Base-by-base conservation (phyloP, 2,797 vertebrate species). In the Acipenser oxyrinchus region DNA sequence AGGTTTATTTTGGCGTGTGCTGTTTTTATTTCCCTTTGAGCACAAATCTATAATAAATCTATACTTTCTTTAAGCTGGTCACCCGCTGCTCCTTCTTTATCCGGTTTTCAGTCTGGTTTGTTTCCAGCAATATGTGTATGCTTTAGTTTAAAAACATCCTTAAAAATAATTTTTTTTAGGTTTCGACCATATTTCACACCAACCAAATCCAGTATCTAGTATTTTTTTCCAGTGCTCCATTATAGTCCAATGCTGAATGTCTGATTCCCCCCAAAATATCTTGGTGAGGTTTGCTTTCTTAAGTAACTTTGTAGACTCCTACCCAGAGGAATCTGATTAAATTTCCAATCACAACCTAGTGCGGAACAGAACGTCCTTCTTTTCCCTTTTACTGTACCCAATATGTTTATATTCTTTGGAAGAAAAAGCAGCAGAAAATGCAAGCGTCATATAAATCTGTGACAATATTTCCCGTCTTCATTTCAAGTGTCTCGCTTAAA, bases 331-430 rank as follows among this genome's bases (percentile, higher is more conserved):
- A 88, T 88, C 91, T 91, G 91, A 95, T 95, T 95, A 90, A 87
- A 89, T 95, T 95, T 93, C 92, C 90, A 89, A 89, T 93, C 95
- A 95, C 93, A 96, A 87, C 85, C 88, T 92, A 90, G 93, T 95
- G 93, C 93, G 92, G 91, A 91, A 91, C 80, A 79, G 88, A 83
- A 84, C 84, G 84, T 81, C 82, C 83, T 75, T 77, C 74, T 80
- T 76, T 76, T 67, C 71, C 11, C 74, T 67, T 74, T 66, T 72
- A 68, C 50, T 23, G 48, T 13, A 12, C 48, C 6, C 11, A 55
- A 55, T 65, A 49, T 10, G 18, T 61, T 60, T 37, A 60, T 60
- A 64, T 60, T 64, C 15, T 49, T 60, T 58, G 11, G 65, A 66
- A 49, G 6, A 64, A 62, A 74, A 63, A 63, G 59, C 51, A 37